Evolutionary conservation across 2,888 invertebrate genomes (phyloP).

Genomic region (Ethmia dodecea): DNA sequence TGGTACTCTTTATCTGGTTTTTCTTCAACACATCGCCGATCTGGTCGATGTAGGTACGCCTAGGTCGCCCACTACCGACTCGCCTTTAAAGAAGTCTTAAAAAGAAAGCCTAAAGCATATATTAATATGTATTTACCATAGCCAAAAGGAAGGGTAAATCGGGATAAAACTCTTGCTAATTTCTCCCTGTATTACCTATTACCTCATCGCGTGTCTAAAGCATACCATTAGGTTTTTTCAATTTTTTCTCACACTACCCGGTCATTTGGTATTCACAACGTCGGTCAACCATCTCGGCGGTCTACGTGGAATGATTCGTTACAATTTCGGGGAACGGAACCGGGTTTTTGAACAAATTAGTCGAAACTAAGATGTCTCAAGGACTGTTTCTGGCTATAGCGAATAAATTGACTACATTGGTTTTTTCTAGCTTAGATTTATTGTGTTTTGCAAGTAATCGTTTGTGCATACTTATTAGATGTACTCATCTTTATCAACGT

Average conservation of each 20-base stretch:
- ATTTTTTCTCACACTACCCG: slow-evolving; percentile 50
- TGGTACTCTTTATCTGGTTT: no score
- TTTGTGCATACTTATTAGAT: slow-evolving; percentile 6
- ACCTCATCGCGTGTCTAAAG: slow-evolving; percentile 31
- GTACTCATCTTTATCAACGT: no score
- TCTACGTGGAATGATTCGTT: slow-evolving; percentile 46
- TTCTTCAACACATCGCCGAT: no score
- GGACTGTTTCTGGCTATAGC: slow-evolving; percentile 6
- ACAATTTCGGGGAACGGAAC: slow-evolving; percentile 50
- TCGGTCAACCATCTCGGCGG: slow-evolving; percentile 38
- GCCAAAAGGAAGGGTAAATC: no score
- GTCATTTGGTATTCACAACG: slow-evolving; percentile 47
- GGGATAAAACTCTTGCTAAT: no score
- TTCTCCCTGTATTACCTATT: neutral
- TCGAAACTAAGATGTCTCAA: slow-evolving; percentile 25
- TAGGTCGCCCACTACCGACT: no score
- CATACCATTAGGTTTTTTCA: slow-evolving; percentile 35
- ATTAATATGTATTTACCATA: no score
- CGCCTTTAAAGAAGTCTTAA: no score
- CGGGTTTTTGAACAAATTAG: slow-evolving; percentile 46
- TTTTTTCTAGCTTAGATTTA: slow-evolving; percentile 7
- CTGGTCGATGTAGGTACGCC: no score
- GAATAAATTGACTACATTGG: slow-evolving; percentile 7
- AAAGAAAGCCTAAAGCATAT: no score
- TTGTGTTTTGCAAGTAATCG: slow-evolving; percentile 17